These are phyloP conservation scores for Neolamprologus longior DNA, from an alignment of 2,113 vertebrate species.

Conservation along the genomic window DNA sequence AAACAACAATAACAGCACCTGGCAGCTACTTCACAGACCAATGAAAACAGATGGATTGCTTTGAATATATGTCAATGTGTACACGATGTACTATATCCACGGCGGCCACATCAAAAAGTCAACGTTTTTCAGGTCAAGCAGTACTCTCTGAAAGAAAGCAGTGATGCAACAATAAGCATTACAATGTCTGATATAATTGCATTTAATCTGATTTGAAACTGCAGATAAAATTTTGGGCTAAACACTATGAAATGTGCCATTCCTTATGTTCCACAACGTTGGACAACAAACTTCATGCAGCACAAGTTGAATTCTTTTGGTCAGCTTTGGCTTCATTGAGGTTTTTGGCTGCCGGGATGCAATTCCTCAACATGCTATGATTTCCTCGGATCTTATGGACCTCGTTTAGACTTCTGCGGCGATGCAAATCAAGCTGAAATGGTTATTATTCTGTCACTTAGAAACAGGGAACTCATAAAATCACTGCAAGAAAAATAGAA, in stretches of 20 bases:
- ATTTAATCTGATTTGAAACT: not conserved
- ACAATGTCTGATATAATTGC: not conserved
- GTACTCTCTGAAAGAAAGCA: not conserved
- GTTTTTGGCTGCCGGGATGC: not conserved
- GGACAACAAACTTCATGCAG: not conserved
- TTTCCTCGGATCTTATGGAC: not conserved
- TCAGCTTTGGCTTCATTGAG: not conserved
- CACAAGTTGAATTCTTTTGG: not conserved
- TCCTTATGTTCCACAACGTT: not conserved
- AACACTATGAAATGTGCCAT: not conserved
- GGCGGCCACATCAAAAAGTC: rapidly evolving
- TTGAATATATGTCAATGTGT: not conserved
- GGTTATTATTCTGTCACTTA: not conserved
- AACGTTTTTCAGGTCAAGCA: not conserved
- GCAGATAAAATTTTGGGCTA: not conserved
- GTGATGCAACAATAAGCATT: not conserved
- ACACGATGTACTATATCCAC: not conserved
- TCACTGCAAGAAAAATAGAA: not conserved
- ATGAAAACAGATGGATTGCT: not conserved
- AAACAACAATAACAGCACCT: not conserved
- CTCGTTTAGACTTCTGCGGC: not conserved
- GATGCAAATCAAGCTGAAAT: not conserved
- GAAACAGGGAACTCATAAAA: not conserved
- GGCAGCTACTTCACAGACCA: not conserved
- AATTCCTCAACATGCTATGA: not conserved